Evolutionary conservation across 2,797 vertebrate species (phyloP).

Genomic region (Zalophus californianus): DNA sequence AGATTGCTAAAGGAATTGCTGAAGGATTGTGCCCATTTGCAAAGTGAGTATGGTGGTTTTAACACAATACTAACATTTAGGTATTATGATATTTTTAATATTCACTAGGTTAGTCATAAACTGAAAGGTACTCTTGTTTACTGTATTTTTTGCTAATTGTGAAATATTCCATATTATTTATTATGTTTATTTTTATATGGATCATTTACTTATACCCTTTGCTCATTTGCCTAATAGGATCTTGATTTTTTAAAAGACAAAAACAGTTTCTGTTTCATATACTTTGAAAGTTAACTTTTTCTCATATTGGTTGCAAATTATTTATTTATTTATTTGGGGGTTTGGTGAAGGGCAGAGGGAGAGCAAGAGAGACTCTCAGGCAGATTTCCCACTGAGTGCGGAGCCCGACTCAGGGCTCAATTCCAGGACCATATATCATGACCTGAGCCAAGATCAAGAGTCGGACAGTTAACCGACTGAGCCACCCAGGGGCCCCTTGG

Average conservation of each 20-base stretch:
- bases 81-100: neutral
- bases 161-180: constrained; percentile 16
- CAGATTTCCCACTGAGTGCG: neutral
- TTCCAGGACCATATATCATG: neutral
- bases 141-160: constrained; percentile 7
- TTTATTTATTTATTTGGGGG: neutral
- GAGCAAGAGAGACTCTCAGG: neutral
- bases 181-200: neutral
- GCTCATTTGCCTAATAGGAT: constrained; percentile 23
- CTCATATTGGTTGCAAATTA: neutral
- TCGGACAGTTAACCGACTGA: neutral
- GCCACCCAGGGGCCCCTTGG: neutral
- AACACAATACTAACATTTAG: neutral
- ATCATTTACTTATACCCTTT: neutral
- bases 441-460: neutral
- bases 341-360: neutral
- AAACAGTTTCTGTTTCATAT: constrained; percentile 14
- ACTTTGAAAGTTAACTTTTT: constrained; percentile 20
- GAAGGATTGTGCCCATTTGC: neutral
- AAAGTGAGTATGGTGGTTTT: constrained; percentile 6
- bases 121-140: neutral
- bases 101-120: neutral
- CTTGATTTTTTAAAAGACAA: constrained; percentile 12
- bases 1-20: neutral
- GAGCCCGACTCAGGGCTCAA: neutral